Evolutionary conservation across 2,797 vertebrate genomes (phyloP), one percentile per base, ranked within the genome.

Genomic region (Amphiprion clarkii): DNA sequence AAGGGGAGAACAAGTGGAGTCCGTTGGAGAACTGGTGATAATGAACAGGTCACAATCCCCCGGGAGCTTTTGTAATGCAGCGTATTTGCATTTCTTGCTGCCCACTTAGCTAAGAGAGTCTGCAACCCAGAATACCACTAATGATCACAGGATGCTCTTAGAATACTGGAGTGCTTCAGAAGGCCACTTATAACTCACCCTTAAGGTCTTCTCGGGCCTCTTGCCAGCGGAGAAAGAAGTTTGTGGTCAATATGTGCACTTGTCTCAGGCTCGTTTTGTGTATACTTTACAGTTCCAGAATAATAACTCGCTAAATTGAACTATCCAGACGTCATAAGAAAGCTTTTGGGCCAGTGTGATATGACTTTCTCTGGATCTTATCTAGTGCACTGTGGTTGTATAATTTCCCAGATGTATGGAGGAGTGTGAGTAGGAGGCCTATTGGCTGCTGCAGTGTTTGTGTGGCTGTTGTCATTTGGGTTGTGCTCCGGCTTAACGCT

Each of bases 21-120:
- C 42, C n/a, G 6, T 49, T 11, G n/a, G 63, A 46, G 70, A 65
- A 62, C 42, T 40, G 40, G 51, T 64, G 74, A 74, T 84, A 85
- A 90, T 86, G 81, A 87, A 70, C 87, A 76, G 83, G 84, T 88
- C 86, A 63, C 72, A 72, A 33, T 67, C 36, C 76, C 49, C 11
- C 1, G 0, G 58, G 72, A 70, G 46, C 54, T 64, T 67, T 62
- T 58, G 23, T 17, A 49, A 77, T 76, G 62, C 52, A 27, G 63
- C 54, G 39, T 55, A 76, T 92, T 89, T 88, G 76, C 74, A 84
- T 87, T 71, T 79, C 56, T 48, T 66, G 60, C 78, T 66, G 56
- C 74, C 67, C 65, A 67, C 76, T 82, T 74, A 71, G 78, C 29
- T 64, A 67, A 73, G 52, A 65, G 72, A 9, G 57, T 14, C 55